Base-by-base conservation (phyloP, 2,113 vertebrate genomes). In the Entosphenus tridentatus region DNA sequence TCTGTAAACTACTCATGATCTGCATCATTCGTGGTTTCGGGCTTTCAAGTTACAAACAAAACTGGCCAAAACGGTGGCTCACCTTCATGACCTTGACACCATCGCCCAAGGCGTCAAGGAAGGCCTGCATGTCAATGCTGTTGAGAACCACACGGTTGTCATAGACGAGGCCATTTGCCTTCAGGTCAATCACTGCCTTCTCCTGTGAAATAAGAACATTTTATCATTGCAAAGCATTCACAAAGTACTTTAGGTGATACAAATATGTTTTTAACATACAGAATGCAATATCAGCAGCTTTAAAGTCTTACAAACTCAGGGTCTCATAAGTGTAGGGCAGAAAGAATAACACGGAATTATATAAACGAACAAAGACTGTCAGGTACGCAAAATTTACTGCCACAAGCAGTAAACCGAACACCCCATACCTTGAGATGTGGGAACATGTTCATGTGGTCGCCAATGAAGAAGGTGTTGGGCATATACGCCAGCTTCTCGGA, bases 171-270 rank as follows among this genome's bases (percentile, higher is more conserved):
- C 92, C 93, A 69, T 96, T 98, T 16, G 92, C 96, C 73, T 98
- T 98, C 79, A 98, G 96, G 80, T 98, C 92, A 71, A 98, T 95
- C 67, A 98, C 92, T n/a, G 93, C 90, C 78, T 96, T 98, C 87
- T 98, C 96, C 93, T 98, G 79, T 71, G 4, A 67, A 70, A 69
- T 1, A 62, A 62, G 3, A 21, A 5, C 39, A 39, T 39, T 7
- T 39, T 39, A 39, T 39, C 39, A 39, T 39, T 39, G 4, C 39
- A 39, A 39, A 57, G 57, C 11, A 57, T 58, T 70, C 54, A 57
- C 69, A 58, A 57, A 54, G 9, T 54, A 58, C 17, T 14, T 57
- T 56, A 12, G 9, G 2, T 18, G 13, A 39, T 39, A 39, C 39
- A 39, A 39, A 39, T 39, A 39, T 39, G 39, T 39, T 39, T 39